Evolutionary conservation across 2,888 invertebrate species (phyloP), one percentile per base, ranked within the genome.

Genomic region (Cheilosia vernalis): DNA sequence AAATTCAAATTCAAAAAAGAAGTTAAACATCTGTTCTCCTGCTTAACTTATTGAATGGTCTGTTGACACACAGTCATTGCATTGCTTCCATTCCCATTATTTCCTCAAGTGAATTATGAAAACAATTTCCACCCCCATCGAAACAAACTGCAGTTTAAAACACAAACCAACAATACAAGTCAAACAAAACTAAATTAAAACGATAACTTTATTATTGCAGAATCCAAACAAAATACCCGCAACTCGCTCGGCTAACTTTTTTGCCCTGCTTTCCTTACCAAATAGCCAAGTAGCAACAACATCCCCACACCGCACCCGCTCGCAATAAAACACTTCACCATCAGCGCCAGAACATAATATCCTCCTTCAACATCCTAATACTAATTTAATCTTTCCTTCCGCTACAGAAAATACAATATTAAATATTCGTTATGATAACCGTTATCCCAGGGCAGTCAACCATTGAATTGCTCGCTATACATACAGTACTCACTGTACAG

Each of bases 371-470:
- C 56, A 64, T 83, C 78, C 47, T 60, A 64, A 66, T 55, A 79
- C 69, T 74, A 84, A 74, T 84, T 84, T 84, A 84, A 84, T 79
- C 74, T 84, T 69, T 79, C 79, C 58, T 84, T 84, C 79, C 79
- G 84, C 84, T 80, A 70, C 74, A 70, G 55, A 83, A 79, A 80
- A 84, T 64, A 66, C 74, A 70, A 80, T 84, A 74, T 84, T 84
- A 79, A 84, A 79, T 79, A 84, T 84, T 79, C 84, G 70, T 70
- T 79, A 70, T 84, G 84, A 79, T 84, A 74, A 79, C 74, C 79
- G 74, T 74, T 60, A 47, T 70, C 64, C 60, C 47, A 55, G 80
- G 47, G 79, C 55, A 84, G 69, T 51, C 79, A 70, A 70, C 74
- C 79, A 84, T 80, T 84, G 79, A 74, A 61, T 69, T 73, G 60